These are phyloP conservation scores for Platichthys stellatus DNA, from an alignment of 2,113 vertebrate species.

Conservation along the genomic window DNA sequence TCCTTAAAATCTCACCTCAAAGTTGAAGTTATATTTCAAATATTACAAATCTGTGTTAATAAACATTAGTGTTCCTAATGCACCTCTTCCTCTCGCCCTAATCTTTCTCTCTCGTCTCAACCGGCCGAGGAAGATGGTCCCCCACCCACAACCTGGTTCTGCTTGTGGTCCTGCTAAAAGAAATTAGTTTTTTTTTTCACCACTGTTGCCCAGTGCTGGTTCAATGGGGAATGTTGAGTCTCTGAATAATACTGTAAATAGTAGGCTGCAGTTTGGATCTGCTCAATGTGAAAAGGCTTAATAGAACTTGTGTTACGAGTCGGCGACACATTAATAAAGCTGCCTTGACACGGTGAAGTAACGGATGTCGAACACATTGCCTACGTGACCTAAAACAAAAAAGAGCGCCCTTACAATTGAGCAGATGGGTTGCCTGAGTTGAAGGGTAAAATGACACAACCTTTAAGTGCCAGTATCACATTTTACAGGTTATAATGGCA, in stretches of 20 bases:
- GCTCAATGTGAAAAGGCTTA: neutral
- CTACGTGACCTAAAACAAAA: constrained; percentile 57
- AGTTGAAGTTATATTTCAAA: neutral
- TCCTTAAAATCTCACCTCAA: constrained; percentile 10
- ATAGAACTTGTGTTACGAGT: neutral
- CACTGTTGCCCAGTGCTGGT: neutral
- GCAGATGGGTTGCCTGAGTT: constrained; percentile 72
- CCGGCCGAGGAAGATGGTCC: neutral
- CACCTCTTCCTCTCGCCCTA: neutral
- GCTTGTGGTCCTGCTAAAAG: neutral
- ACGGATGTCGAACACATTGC: constrained; percentile 24
- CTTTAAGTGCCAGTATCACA: constrained; percentile 82
- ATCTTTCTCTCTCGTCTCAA: neutral
- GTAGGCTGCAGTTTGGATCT: neutral
- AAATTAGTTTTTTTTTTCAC: neutral
- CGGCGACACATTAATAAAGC: neutral
- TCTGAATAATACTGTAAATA: too few relatives aligned
- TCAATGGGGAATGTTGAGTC: neutral
- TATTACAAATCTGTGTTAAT: neutral
- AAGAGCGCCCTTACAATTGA: constrained; percentile 48
- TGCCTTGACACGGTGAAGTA: constrained; percentile 9
- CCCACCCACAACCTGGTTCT: neutral
- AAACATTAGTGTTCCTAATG: constrained; percentile 6
- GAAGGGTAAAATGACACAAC: constrained; percentile 80
- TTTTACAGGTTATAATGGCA: constrained; percentile 84